Evolutionary conservation across 2,113 vertebrate genomes (phyloP).

Genomic region (Neogobius melanostomus): DNA sequence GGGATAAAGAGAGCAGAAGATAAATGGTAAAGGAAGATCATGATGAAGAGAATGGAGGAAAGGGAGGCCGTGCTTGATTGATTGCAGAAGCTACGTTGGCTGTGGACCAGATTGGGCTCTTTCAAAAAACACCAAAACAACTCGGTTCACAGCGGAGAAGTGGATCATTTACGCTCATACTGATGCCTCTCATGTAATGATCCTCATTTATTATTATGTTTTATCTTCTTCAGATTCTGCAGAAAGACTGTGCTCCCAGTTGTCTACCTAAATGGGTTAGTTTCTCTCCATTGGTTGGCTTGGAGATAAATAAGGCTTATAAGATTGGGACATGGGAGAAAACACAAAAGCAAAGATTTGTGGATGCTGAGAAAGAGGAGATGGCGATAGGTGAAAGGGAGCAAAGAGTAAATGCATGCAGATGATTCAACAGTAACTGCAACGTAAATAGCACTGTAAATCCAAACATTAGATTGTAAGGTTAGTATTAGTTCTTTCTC

Average conservation of each 20-base stretch:
- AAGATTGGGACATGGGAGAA: too few relatives aligned
- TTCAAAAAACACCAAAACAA: conserved; percentile 26
- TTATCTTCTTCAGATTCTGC: neutral
- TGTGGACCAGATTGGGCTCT: neutral
- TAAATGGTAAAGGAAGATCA: conserved; percentile 51
- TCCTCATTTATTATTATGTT: conserved; percentile 2
- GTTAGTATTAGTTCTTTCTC: too few relatives aligned
- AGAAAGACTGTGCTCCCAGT: neutral
- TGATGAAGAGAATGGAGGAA: conserved; percentile 17
- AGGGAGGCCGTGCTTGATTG: conserved; percentile 29
- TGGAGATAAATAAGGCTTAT: neutral
- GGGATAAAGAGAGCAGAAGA: conserved; percentile 40
- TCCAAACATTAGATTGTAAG: too few relatives aligned
- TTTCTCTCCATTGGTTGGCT: neutral
- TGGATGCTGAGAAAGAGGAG: too few relatives aligned
- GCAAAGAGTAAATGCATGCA: too few relatives aligned
- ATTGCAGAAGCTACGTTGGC: conserved; percentile 41
- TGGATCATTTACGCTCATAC: conserved; percentile 6
- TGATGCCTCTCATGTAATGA: neutral
- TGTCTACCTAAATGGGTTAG: neutral
- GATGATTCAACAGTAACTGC: too few relatives aligned
- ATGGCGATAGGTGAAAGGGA: too few relatives aligned
- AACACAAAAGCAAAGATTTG: too few relatives aligned
- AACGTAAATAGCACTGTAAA: too few relatives aligned
- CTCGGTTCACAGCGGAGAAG: conserved; percentile 12